Evolutionary conservation across 2,113 vertebrate species (phyloP).

Genomic region (Catharus bicknelli): DNA sequence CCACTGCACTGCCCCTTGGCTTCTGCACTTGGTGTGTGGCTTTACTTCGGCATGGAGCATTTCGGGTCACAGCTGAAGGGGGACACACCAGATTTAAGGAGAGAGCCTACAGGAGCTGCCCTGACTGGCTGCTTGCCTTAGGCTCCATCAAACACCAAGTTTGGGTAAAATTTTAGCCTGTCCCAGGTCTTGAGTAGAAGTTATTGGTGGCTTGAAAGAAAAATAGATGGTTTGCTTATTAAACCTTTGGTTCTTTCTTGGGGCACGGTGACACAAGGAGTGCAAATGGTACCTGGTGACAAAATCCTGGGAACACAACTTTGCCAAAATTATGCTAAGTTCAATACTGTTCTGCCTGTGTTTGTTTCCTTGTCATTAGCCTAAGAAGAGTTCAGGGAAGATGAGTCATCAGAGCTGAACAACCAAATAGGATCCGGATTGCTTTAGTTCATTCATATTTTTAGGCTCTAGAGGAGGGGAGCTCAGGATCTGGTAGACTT

Average conservation of each 20-base stretch:
- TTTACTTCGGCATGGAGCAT: background rate
- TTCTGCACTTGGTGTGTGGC: background rate
- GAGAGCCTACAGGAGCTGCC: rapidly evolving
- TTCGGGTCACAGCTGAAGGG: rapidly evolving
- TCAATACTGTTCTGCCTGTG: background rate
- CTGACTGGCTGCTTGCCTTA: background rate
- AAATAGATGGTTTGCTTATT: background rate
- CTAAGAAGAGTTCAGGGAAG: background rate
- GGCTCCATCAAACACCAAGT: background rate
- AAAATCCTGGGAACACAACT: background rate
- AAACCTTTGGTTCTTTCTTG: background rate
- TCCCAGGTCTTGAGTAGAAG: rapidly evolving
- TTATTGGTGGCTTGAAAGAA: background rate
- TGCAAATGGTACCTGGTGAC: background rate
- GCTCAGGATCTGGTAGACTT: background rate
- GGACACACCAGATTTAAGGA: rapidly evolving
- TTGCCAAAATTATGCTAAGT: background rate
- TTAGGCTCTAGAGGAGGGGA: background rate
- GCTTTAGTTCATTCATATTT: background rate
- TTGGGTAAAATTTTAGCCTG: background rate
- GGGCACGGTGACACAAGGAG: background rate
- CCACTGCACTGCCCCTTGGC: background rate
- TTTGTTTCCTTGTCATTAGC: background rate
- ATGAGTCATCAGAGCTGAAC: background rate
- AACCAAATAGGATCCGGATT: background rate